Evolutionary conservation across 2,797 vertebrate species (phyloP).

Genomic region (Trichosurus vulpecula): DNA sequence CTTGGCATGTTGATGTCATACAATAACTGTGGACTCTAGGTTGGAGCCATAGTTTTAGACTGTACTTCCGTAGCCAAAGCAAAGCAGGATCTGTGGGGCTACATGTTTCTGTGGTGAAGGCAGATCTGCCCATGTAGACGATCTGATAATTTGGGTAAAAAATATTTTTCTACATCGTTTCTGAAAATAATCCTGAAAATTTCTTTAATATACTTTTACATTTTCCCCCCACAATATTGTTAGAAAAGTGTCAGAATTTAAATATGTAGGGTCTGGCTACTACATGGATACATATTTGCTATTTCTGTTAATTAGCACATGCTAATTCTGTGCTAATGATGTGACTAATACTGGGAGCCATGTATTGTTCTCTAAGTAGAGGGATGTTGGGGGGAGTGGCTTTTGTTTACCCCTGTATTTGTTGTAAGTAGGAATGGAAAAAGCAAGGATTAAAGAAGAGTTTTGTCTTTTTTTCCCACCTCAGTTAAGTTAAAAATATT

Average conservation of each 20-base stretch:
- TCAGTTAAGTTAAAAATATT: not conserved
- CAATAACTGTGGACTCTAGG: not conserved
- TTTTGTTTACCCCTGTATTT: not conserved
- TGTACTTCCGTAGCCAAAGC: slow-evolving; percentile 13
- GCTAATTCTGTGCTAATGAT: not conserved
- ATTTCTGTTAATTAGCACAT: slow-evolving; percentile 11
- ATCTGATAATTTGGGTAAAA: slow-evolving; percentile 11
- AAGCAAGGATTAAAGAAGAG: not conserved
- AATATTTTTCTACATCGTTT: not conserved
- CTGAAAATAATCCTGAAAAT: slow-evolving; percentile 1
- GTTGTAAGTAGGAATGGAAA: not conserved
- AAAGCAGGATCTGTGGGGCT: slow-evolving; percentile 17
- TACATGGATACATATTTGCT: not conserved
- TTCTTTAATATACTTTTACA: slow-evolving; percentile 19
- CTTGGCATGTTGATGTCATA: not conserved
- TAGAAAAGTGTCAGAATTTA: slow-evolving; percentile 16
- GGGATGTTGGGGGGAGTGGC: not conserved
- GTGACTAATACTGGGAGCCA: not conserved
- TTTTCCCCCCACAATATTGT: not conserved
- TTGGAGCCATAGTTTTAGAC: not conserved
- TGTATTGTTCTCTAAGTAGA: not conserved
- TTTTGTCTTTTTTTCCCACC: not conserved
- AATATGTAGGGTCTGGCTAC: not conserved
- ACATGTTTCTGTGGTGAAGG: not conserved
- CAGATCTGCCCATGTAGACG: not conserved